These are phyloP conservation scores for Trilocha varians DNA, from an alignment of 2,888 invertebrate genomes.

Conservation along the genomic window DNA sequence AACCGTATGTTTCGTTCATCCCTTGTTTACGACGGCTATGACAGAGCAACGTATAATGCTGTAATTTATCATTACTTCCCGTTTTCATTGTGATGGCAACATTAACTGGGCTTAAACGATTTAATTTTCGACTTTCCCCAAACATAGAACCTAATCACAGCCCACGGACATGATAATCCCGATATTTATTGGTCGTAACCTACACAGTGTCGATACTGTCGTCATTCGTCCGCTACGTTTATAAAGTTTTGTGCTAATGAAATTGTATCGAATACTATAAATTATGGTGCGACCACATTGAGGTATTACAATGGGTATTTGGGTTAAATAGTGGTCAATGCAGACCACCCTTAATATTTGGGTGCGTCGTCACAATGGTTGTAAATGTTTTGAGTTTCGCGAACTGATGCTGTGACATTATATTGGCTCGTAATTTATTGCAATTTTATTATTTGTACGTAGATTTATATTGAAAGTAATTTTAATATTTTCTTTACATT, in stretches of 20 bases:
- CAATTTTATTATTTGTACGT: too few relatives aligned
- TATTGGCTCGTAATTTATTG: too few relatives aligned
- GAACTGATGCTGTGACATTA: background rate
- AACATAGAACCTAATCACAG: constrained; percentile 59
- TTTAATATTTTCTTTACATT: too few relatives aligned
- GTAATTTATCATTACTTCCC: constrained; percentile 41
- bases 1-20: constrained; percentile 10
- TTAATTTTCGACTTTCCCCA: constrained; percentile 65
- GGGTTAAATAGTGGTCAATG: constrained; percentile 48
- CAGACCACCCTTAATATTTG: constrained; percentile 56
- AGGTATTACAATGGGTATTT: constrained; percentile 36
- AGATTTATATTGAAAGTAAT: too few relatives aligned
- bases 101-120: constrained; percentile 61
- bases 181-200: constrained; percentile 64
- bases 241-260: constrained; percentile 59
- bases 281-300: constrained; percentile 43
- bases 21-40: constrained; percentile 22
- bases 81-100: constrained; percentile 41
- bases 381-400: constrained; percentile 7
- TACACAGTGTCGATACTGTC: constrained; percentile 54
- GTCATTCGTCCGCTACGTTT: constrained; percentile 48
- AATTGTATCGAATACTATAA: constrained; percentile 65
- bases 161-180: constrained; percentile 66
- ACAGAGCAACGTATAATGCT: constrained; percentile 23
- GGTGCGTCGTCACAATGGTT: constrained; percentile 16